Base-by-base conservation (phyloP, 1,140 invertebrate species). In the Lasioglossum albipes region DNA sequence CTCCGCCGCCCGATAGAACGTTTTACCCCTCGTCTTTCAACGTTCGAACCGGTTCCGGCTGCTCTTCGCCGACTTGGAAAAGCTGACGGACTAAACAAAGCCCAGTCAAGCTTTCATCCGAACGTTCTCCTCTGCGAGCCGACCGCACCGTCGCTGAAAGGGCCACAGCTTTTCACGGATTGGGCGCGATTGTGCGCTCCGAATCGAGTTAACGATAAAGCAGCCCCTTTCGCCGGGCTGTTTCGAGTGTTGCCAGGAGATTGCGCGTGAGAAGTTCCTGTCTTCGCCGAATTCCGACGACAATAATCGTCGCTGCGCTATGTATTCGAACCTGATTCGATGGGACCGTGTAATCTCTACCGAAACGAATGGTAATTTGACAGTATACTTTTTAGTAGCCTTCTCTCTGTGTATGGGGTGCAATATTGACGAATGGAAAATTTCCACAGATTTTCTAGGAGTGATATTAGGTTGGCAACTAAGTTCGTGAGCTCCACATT, bases 171-270 rank as follows among this genome's bases (percentile, higher is more conserved):
- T 74, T 54, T 22, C 70, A 71, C 61, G 61, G 61, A 66, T 54
- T 42, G n/a, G 16, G 7, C 57, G 57, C 70, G 71, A 79, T 66
- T 79, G 62, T 74, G 49, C 49, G 70, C 3, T 18, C 13, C 66
- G 62, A 79, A 74, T 79, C 77, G 61, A 62, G 70, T 79, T 57
- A 49, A 31, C 69, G 61, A 73, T 62, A 65, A 65, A 73, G 49
- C 45, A 22, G 49, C 13, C 16, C 1, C 36, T 7, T 27, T 52
- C 22, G 27, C 18, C 49, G 41, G 36, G 18, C 6, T 36, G 61
- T 36, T 36, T 16, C 61, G 27, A 31, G 27, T 31, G 27, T 31
- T 18, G 42, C 12, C 27, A 36, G 36, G 67, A 62, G 57, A 77
- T 45, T 36, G 27, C 18, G 65, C 20, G 9, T 2, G 36, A 36